Conservation (phyloP, 2,888 invertebrate genomes). For the Nemurella pictetii region DNA sequence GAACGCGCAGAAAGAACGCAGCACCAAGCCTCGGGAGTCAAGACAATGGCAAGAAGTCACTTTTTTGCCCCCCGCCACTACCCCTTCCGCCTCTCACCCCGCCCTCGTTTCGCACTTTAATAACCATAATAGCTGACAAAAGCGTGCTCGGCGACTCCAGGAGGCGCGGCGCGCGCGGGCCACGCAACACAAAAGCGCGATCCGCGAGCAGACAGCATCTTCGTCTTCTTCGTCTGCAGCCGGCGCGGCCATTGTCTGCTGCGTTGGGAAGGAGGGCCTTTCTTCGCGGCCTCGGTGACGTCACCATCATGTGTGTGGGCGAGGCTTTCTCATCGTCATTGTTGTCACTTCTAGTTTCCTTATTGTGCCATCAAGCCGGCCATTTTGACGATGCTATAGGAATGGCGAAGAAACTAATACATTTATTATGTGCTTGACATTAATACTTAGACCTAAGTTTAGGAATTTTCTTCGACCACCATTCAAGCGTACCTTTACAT, state of each 20-base stretch:
- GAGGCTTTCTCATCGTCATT: no score
- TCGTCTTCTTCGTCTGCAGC: not conserved
- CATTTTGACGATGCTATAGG: no score
- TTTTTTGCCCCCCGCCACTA: constrained; percentile 19
- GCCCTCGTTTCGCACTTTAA: constrained; percentile 40
- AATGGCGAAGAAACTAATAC: no score
- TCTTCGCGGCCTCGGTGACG: not conserved
- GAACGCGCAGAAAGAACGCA: constrained; percentile 18
- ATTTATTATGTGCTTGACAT: no score
- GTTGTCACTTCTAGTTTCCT: not conserved
- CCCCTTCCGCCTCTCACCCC: not conserved
- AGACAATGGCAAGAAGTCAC: constrained; percentile 39
- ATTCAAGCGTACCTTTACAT: no score
- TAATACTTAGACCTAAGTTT: no score
- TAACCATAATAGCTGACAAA: constrained; percentile 43
- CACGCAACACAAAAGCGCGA: constrained; percentile 38
- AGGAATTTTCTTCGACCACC: no score
- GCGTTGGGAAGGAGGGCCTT: constrained; percentile 35
- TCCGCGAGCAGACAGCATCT: constrained; percentile 40
- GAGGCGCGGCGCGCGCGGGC: not conserved
- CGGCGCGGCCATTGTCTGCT: constrained; percentile 36
- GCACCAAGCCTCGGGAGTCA: constrained; percentile 24
- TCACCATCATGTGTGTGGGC: not conserved
- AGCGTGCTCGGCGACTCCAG: constrained; percentile 33
- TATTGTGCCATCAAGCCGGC: not conserved